phyloP scores from a whole-genome alignment of 1,140 invertebrate genomes.

The Brachionus rotundiformis region DNA sequence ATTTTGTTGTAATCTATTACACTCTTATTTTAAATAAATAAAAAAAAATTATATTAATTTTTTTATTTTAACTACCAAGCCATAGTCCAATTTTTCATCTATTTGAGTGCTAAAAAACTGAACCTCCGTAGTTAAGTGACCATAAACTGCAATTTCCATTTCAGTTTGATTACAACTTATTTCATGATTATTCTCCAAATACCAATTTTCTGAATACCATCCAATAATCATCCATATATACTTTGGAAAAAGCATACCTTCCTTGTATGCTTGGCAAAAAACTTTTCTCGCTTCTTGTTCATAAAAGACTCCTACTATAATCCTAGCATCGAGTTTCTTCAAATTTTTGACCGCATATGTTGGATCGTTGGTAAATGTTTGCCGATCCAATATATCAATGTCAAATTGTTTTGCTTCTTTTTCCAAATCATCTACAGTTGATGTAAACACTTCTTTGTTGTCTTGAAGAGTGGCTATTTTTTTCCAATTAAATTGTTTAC shows the following conservation, averaged over 20 bases:
- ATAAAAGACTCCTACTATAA: conserved; percentile 97
- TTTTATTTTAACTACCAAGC: conserved; percentile 14
- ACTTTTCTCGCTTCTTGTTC: conserved; percentile 91
- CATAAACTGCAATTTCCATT: conserved; percentile 87
- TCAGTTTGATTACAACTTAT: conserved; percentile 88
- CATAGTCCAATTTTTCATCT: conserved; percentile 44
- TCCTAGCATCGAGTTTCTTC: conserved; percentile 84
- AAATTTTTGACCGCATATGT: conserved; percentile 92
- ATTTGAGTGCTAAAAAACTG: conserved; percentile 49
- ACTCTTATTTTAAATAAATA: conserved; percentile 36
- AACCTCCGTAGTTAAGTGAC: conserved; percentile 95
- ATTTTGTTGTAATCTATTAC: conserved; percentile 7
- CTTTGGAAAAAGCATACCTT: conserved; percentile 87
- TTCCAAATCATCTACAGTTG: conserved; percentile 96
- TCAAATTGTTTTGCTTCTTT: conserved; percentile 84
- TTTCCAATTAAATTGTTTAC: conserved; percentile 95
- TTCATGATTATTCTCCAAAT: conserved; percentile 79
- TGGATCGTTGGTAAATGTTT: conserved; percentile 94
- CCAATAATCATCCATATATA: conserved; percentile 99
- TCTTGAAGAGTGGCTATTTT: conserved; percentile 94
- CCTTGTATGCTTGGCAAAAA: conserved; percentile 83
- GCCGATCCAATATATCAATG: conserved; percentile 86
- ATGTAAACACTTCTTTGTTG: conserved; percentile 82
- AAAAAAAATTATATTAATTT: neutral
- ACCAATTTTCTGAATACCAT: conserved; percentile 99